phyloP scores from a whole-genome alignment of 2,113 vertebrate genomes.

The Otus sunia region DNA sequence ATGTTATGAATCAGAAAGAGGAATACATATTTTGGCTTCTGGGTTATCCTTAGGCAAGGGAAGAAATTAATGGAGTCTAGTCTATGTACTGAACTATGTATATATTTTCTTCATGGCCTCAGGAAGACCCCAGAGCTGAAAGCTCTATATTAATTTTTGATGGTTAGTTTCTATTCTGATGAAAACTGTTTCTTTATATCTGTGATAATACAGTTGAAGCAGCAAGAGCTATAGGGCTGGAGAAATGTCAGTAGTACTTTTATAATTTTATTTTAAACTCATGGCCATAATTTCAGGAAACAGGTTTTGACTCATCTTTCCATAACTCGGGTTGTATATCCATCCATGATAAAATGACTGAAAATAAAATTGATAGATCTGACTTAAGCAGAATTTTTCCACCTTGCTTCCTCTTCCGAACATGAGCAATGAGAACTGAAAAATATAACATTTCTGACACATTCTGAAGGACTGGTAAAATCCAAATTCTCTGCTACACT shows the following conservation, averaged over 20 bases:
- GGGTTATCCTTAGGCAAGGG: neutral
- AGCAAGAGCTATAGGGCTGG: neutral
- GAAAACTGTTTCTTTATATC: neutral
- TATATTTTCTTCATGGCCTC: neutral
- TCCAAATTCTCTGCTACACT: neutral
- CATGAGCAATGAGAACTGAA: neutral
- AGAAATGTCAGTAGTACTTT: neutral
- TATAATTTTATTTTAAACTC: conserved; percentile 11
- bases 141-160: conserved; percentile 32
- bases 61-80: conserved; percentile 18
- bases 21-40: neutral
- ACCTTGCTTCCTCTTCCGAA: neutral
- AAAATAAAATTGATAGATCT: conserved; percentile 1
- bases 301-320: neutral
- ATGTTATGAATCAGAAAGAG: neutral
- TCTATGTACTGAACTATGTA: neutral
- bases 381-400: neutral
- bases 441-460: neutral
- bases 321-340: neutral
- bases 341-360: neutral
- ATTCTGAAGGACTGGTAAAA: neutral
- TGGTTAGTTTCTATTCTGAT: neutral
- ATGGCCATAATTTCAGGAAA: neutral
- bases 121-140: neutral
- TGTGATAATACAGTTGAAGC: neutral